Conservation (phyloP, 2,113 vertebrate genomes). For the Apaloderma vittatum region DNA sequence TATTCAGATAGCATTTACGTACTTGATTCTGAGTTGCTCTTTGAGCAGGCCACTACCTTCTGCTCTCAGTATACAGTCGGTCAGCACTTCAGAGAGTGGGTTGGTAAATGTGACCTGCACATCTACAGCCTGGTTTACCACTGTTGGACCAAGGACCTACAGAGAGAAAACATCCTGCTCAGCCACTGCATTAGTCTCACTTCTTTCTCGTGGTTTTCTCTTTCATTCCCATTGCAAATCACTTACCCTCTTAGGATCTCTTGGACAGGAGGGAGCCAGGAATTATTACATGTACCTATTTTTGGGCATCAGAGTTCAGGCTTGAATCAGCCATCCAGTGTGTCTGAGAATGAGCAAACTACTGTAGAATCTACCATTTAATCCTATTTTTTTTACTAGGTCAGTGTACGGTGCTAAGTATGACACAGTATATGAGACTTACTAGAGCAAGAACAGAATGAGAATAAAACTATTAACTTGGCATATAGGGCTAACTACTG, state of each 20-base stretch:
- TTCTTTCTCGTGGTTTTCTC: not conserved
- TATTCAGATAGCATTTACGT: not conserved
- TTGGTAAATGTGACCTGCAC: constrained; percentile 64
- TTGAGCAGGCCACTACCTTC: constrained; percentile 66
- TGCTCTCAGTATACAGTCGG: constrained; percentile 64
- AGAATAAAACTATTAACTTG: not conserved
- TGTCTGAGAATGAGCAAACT: not conserved
- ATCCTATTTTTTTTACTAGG: not conserved
- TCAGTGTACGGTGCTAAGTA: not conserved
- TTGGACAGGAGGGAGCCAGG: not conserved
- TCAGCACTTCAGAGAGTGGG: constrained; percentile 4
- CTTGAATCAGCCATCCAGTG: not conserved
- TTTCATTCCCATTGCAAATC: not conserved
- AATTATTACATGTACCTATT: not conserved
- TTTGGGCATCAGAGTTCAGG: not conserved
- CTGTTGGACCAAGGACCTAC: constrained; percentile 35
- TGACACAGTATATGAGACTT: not conserved
- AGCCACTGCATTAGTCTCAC: not conserved
- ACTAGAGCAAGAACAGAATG: not conserved
- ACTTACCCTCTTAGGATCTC: not conserved
- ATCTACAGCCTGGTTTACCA: not conserved
- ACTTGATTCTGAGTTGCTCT: constrained; percentile 54
- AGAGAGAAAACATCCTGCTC: not conserved
- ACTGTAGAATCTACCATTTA: not conserved
- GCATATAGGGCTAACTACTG: not conserved